phyloP scores from a whole-genome alignment of 2,113 vertebrate species.

The Dicentrarchus labrax region DNA sequence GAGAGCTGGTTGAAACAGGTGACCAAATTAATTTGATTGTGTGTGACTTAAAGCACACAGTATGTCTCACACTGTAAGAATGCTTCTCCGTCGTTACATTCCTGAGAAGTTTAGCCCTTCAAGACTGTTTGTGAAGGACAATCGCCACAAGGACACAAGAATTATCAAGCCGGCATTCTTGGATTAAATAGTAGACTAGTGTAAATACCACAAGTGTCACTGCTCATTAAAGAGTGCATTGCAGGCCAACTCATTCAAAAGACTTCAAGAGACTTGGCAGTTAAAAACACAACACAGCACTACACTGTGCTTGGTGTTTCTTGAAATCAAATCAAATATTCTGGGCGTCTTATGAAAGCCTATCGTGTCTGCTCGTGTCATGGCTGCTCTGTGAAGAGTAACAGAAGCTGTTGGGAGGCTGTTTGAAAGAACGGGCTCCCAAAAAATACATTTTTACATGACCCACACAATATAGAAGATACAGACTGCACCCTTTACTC shows the following conservation, averaged over 20 bases:
- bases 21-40: constrained; percentile 9
- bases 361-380: neutral
- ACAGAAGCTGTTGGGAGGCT: neutral
- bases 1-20: constrained; percentile 22
- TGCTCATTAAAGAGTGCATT: neutral
- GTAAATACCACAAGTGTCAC: constrained; percentile 18
- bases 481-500: neutral
- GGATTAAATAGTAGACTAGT: constrained; percentile 53
- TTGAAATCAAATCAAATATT: neutral
- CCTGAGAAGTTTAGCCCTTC: constrained; percentile 30
- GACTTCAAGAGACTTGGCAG: neutral
- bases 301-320: neutral
- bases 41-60: neutral
- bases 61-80: neutral
- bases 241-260: neutral
- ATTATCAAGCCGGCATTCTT: constrained; percentile 30
- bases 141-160: constrained; percentile 33
- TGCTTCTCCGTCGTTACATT: constrained; percentile 38
- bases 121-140: constrained; percentile 19
- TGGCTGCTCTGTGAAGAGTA: neutral
- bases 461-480: neutral
- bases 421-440: neutral
- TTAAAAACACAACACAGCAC: neutral
- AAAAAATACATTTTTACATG: neutral
- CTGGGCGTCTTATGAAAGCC: neutral